Conservation (phyloP, 2,888 invertebrate genomes). For the Eupithecia pulchellata region DNA sequence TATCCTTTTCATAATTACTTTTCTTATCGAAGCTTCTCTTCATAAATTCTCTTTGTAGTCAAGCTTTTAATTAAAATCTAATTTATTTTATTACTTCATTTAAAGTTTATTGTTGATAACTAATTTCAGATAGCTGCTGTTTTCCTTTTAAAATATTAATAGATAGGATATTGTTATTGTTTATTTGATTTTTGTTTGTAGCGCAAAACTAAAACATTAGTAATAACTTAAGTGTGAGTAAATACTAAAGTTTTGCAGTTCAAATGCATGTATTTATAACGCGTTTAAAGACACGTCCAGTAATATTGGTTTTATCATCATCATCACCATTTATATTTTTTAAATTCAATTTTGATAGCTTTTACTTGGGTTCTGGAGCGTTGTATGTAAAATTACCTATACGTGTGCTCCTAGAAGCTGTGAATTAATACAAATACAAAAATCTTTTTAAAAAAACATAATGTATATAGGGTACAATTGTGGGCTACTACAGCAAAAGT, state of each 20-base stretch:
- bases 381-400: too few relatives aligned
- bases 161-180: background rate
- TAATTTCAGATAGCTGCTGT: constrained; percentile 15
- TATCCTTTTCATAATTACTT: constrained; percentile 15
- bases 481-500: too few relatives aligned
- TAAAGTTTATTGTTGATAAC: constrained; percentile 8
- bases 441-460: too few relatives aligned
- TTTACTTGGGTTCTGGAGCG: background rate
- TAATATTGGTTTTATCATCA: too few relatives aligned
- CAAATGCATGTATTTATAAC: background rate
- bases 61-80: constrained; percentile 17
- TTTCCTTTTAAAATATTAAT: background rate
- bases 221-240: too few relatives aligned
- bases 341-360: background rate
- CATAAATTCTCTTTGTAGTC: constrained; percentile 22
- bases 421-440: too few relatives aligned
- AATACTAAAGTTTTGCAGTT: too few relatives aligned
- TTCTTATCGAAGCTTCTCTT: constrained; percentile 22
- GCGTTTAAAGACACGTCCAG: background rate
- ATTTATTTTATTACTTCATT: constrained; percentile 23
- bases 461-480: too few relatives aligned
- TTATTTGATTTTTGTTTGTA: background rate
- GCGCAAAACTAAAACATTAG: too few relatives aligned
- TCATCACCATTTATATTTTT: too few relatives aligned
- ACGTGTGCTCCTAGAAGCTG: too few relatives aligned